These are phyloP conservation scores for Steinernema feltiae DNA, from an alignment of 1,140 invertebrate genomes.

Conservation along the genomic window DNA sequence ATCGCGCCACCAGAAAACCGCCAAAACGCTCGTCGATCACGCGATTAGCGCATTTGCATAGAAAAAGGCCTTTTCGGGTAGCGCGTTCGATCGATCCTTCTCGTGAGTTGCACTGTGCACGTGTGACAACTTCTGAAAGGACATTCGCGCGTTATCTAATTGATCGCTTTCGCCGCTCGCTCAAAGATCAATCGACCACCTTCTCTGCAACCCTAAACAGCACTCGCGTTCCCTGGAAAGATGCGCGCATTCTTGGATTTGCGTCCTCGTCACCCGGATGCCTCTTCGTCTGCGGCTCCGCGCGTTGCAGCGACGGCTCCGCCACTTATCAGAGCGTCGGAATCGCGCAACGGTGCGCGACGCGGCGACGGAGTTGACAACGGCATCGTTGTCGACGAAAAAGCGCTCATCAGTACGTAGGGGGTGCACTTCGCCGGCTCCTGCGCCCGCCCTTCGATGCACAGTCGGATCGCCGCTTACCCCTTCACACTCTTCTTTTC, in stretches of 20 bases:
- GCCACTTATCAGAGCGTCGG: neutral
- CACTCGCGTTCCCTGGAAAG: too few species aligned
- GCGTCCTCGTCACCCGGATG: too few species aligned
- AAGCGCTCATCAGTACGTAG: constrained; percentile 1
- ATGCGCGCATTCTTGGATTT: too few species aligned
- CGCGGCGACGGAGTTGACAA: neutral
- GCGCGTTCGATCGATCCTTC: neutral
- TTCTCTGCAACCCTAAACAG: neutral
- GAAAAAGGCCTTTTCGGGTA: too few species aligned
- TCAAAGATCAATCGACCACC: neutral
- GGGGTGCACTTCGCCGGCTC: constrained; percentile 10
- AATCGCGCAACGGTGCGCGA: neutral
- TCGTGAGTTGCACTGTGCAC: neutral
- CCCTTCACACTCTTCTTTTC: constrained; percentile 11
- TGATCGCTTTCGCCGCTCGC: neutral
- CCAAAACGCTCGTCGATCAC: neutral
- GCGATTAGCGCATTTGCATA: too few species aligned
- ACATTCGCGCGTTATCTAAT: neutral
- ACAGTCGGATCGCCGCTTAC: neutral
- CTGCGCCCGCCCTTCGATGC: neutral
- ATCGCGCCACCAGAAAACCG: neutral
- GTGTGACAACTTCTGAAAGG: neutral
- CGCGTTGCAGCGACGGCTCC: neutral
- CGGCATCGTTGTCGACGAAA: constrained; percentile 9
- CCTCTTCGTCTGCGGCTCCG: neutral